Evolutionary conservation across 2,113 vertebrate species (phyloP).

Genomic region (Leuciscus idus): DNA sequence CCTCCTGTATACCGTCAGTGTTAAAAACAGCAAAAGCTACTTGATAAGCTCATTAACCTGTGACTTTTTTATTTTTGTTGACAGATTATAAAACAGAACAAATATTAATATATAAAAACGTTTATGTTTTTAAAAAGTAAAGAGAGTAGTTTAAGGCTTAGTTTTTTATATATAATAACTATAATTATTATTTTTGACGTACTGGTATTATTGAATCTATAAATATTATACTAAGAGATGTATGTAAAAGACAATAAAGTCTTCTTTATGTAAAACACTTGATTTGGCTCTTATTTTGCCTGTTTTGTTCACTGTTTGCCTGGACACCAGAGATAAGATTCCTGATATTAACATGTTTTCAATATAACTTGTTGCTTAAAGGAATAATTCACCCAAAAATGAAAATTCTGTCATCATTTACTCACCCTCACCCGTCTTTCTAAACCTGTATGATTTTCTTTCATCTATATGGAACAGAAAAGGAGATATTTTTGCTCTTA

Average conservation of each 20-base stretch:
- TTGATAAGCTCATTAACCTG: constrained; percentile 66
- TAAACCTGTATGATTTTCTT: too few species aligned
- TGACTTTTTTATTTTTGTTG: constrained; percentile 69
- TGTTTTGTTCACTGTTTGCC: background rate
- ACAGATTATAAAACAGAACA: constrained; percentile 63
- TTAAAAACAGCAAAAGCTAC: constrained; percentile 55
- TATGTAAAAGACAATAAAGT: constrained; percentile 76
- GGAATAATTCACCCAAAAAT: too few species aligned
- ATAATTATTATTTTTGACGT: constrained; percentile 77
- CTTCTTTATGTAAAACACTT: constrained; percentile 67
- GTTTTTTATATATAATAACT: constrained; percentile 75
- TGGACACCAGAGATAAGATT: background rate
- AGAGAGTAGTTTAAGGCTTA: constrained; percentile 75
- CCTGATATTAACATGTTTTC: background rate
- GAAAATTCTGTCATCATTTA: too few species aligned
- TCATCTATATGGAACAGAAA: too few species aligned
- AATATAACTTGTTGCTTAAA: background rate
- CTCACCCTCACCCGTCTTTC: too few species aligned
- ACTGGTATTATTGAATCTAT: constrained; percentile 69
- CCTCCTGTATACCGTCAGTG: constrained; percentile 49
- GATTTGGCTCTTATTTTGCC: background rate
- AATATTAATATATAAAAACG: constrained; percentile 61
- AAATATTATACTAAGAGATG: constrained; percentile 73
- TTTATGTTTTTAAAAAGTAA: constrained; percentile 72
- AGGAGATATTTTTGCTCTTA: too few species aligned